Conservation (phyloP, 2,888 invertebrate species). For the Adelognathus sp. region DNA sequence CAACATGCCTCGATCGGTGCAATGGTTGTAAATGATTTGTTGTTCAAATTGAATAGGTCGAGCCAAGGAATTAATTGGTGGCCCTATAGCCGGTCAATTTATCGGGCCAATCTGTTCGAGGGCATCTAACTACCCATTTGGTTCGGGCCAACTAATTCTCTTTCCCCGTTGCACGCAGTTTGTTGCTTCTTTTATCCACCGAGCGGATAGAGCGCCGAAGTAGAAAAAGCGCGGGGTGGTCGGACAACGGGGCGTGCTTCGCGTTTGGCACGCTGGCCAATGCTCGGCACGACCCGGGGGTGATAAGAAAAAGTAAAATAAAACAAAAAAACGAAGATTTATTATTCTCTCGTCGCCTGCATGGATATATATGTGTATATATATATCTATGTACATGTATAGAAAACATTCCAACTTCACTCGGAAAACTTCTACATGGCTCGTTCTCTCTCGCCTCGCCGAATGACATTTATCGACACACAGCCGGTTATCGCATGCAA, state of each 20-base stretch:
- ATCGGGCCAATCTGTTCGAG: too few relatives aligned
- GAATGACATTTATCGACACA: slow-evolving; percentile 57
- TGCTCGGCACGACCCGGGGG: slow-evolving; percentile 7
- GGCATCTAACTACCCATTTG: too few relatives aligned
- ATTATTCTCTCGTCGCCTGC: slow-evolving; percentile 23
- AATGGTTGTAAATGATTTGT: too few relatives aligned
- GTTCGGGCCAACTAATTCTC: not conserved
- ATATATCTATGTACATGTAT: too few relatives aligned
- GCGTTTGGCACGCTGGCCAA: not conserved
- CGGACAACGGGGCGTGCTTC: not conserved
- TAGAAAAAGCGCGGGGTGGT: slow-evolving; percentile 9
- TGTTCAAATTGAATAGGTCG: too few relatives aligned
- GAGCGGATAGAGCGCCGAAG: not conserved
- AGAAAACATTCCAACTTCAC: too few relatives aligned
- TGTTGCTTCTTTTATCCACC: not conserved
- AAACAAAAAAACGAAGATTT: slow-evolving; percentile 14
- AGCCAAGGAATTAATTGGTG: too few relatives aligned
- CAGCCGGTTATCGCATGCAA: slow-evolving; percentile 44
- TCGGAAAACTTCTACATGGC: too few relatives aligned
- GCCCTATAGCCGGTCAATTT: too few relatives aligned
- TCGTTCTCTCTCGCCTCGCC: not conserved
- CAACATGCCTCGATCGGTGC: too few relatives aligned
- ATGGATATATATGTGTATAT: too few relatives aligned
- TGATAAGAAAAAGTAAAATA: not conserved
- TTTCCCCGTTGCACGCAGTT: not conserved